Base-by-base conservation (phyloP, 2,797 vertebrate species). In the Xiphophorus birchmanni region DNA sequence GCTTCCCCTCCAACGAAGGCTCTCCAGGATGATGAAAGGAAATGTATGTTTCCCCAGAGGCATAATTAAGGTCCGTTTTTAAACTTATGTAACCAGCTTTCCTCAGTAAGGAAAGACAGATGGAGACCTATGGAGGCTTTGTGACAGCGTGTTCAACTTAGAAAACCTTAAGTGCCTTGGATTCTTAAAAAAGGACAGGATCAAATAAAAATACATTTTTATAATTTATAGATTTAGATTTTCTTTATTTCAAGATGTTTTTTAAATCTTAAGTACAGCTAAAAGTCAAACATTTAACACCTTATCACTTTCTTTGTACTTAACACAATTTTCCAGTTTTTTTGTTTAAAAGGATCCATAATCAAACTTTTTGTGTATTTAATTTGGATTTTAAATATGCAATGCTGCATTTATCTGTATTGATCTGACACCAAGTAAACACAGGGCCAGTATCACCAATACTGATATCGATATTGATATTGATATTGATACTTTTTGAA, bases 1-100 rank as follows among this genome's bases (percentile, higher is more conserved):
- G 80, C 63, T 63, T 44, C 54, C 80, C 71, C 79, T 18, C 44
- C 50, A 18, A 60, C 78, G n/a, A 29, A 82, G 85, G 84, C 54
- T 67, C 80, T 37, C 81, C 73, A 74, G 67, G 63, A 76, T 26
- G 23, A 32, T 81, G 72, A 89, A 81, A 47, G 5, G 4, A 74
- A 84, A 81, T 86, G 23, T 54, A 71, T 37, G 65, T 47, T 71
- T 82, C 86, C 85, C 88, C 72, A 12, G 82, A 84, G 86, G 73
- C 82, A 17, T 85, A 75, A 88, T 90, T 89, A 87, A 84, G 69
- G 73, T 79, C 74, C 76, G 76, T 63, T 37, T 86, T 84, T 80
- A 84, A 81, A 84, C 42, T 75, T 67, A 2, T 52, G 54, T 58
- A 77, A 80, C 37, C 76, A 12, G 76, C 69, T 74, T 67, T 45